Percentiles rank a stretch among this genome's conserved stretches.
These are phyloP conservation scores for Siniperca knerii DNA, from an alignment of 2,113 vertebrate genomes.

Conservation along the genomic window DNA sequence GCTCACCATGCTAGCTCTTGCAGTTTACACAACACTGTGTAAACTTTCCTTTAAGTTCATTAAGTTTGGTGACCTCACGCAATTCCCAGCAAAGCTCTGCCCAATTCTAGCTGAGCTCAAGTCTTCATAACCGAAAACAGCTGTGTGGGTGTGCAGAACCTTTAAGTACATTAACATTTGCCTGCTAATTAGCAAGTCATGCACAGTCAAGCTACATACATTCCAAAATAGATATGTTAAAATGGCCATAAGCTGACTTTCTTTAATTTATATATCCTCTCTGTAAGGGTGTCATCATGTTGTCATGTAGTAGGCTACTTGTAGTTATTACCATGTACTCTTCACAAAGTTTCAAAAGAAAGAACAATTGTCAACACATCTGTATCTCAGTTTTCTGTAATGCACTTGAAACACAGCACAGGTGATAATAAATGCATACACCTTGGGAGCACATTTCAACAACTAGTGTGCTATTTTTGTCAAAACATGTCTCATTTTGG, in stretches of 20 bases:
- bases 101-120: background rate
- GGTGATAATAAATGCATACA: background rate
- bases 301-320: background rate
- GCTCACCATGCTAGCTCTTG: background rate
- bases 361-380: background rate
- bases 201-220: too few relatives aligned
- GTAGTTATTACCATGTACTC: background rate
- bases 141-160: background rate
- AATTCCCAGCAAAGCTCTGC: background rate
- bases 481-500: background rate
- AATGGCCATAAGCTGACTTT: background rate
- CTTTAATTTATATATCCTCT: background rate
- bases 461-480: slow-evolving; percentile 3
- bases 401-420: background rate
- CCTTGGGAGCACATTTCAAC: background rate
- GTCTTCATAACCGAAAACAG: background rate
- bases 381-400: background rate
- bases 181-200: background rate
- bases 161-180: background rate
- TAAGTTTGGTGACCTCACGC: background rate
- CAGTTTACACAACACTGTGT: background rate
- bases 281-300: background rate
- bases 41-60: background rate
- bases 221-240: background rate
- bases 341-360: background rate